Evolutionary conservation across 1,140 invertebrate genomes (phyloP).

Genomic region (Drosophila lacertosa): DNA sequence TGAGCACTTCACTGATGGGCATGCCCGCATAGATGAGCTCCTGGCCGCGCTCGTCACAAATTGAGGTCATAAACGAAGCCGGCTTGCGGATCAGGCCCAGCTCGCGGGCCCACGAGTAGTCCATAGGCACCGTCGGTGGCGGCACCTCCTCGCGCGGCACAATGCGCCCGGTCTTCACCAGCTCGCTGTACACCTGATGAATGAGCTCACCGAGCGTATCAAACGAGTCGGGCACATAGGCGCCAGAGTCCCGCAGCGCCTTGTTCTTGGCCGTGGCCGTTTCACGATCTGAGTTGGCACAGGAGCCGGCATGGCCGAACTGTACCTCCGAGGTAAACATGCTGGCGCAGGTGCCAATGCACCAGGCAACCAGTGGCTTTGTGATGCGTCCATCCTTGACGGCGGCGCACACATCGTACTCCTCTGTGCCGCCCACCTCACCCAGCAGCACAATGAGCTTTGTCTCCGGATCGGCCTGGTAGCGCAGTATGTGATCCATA

Average conservation of each 20-base stretch:
- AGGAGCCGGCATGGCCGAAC: slow-evolving; percentile 99
- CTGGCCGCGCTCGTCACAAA: slow-evolving; percentile 99
- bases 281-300: slow-evolving; percentile 97
- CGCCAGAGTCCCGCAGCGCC: slow-evolving; percentile 92
- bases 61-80: slow-evolving; percentile 99
- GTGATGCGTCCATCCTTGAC: slow-evolving; percentile 92
- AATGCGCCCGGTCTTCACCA: slow-evolving; percentile 93
- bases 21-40: slow-evolving; percentile 99
- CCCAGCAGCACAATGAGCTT: slow-evolving; percentile 98
- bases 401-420: slow-evolving; percentile 97
- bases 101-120: slow-evolving; percentile 99
- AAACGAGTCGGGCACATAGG: slow-evolving; percentile 96
- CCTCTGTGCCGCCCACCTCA: slow-evolving; percentile 99
- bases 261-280: slow-evolving; percentile 97
- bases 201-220: slow-evolving; percentile 91
- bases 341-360: slow-evolving; percentile 95
- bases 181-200: slow-evolving; percentile 90
- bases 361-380: slow-evolving; percentile 99
- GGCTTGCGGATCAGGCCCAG: slow-evolving; percentile 99
- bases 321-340: slow-evolving; percentile 99
- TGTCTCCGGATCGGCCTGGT: slow-evolving; percentile 90
- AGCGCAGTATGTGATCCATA: slow-evolving; percentile 98
- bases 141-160: slow-evolving; percentile 95
- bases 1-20: slow-evolving; percentile 97
- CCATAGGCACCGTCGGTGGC: slow-evolving; percentile 99